Evolutionary conservation across 2,888 invertebrate species (phyloP), one percentile per base, ranked within the genome.

Genomic region (Macrosoma leucophasiata): DNA sequence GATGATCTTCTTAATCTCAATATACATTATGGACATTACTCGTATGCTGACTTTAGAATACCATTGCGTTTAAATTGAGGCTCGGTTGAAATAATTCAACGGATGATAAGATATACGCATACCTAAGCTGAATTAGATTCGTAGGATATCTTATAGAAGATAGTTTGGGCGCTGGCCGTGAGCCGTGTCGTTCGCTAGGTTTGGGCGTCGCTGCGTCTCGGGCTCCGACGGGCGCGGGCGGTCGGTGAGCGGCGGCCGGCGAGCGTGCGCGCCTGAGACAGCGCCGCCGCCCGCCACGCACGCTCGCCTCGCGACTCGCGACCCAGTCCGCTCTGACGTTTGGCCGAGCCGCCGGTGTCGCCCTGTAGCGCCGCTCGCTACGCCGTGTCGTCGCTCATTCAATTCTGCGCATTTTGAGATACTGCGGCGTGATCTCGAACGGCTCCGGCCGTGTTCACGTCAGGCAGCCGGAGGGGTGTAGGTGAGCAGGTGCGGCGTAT

Each of bases 171-270:
- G 74, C 71, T 71, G 71, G 68, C 71, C 68, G 71, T n/a, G n/a
- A n/a, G n/a, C 52, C 59, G 62, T 65, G 58, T 62, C 60, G 54
- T 66, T 69, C 58, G 69, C 63, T 75, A 71, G 73, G 73, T 73
- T 77, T 75, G 82, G 81, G 81, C 82, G 82, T 81, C 82, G 77
- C 76, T 79, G 72, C 81, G 82, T 82, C 79, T 81, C 78, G 73
- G 75, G 71, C 66, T 62, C 68, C 66, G 72, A 73, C 72, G 72
- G 68, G 76, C n/a, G n/a, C n/a, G n/a, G n/a, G n/a, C n/a, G n/a
- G n/a, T n/a, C n/a, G n/a, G n/a, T n/a, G n/a, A n/a, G n/a, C n/a
- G n/a, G n/a, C 68, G 63, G 72, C 62, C 65, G 66, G 65, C 66
- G 58, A 50, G 57, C 58, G 61, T 73, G 79, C 76, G 78, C 79